A percentile compares a stretch with the other conserved stretches of the same genome.
phyloP scores from a whole-genome alignment of 2,797 vertebrate genomes.

The Rhinatrema bivittatum region DNA sequence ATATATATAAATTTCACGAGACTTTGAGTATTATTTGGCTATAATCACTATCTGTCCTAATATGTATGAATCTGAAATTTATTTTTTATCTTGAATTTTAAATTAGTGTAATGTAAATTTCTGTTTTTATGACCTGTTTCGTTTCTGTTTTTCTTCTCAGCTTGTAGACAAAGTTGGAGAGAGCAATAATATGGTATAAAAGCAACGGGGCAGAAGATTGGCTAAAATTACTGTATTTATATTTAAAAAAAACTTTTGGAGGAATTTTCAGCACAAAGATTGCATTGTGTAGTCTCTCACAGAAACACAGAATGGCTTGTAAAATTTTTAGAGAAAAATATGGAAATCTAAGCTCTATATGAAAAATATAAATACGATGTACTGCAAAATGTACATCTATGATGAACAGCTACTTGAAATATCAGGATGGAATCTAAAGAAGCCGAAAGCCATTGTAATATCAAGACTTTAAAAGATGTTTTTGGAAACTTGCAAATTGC shows the following conservation, averaged over 20 bases:
- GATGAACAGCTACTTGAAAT: slow-evolving; percentile 37
- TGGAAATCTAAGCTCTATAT: slow-evolving; percentile 43
- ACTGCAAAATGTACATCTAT: slow-evolving; percentile 34
- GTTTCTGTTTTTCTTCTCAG: slow-evolving; percentile 49
- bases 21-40: slow-evolving; percentile 35
- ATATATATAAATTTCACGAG: slow-evolving; percentile 24
- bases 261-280: slow-evolving; percentile 61
- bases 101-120: neutral
- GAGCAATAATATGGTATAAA: slow-evolving; percentile 97
- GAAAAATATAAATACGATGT: slow-evolving; percentile 43
- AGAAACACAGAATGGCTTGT: slow-evolving; percentile 51
- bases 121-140: neutral
- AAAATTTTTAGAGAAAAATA: slow-evolving; percentile 51
- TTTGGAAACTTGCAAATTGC: slow-evolving; percentile 23
- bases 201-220: slow-evolving; percentile 53
- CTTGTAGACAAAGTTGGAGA: slow-evolving; percentile 89
- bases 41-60: slow-evolving; percentile 30
- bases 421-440: slow-evolving; percentile 34
- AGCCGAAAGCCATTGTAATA: slow-evolving; percentile 25
- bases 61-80: slow-evolving; percentile 35
- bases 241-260: slow-evolving; percentile 68
- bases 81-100: slow-evolving; percentile 18
- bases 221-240: slow-evolving; percentile 50
- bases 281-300: slow-evolving; percentile 48
- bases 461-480: slow-evolving; percentile 24